Conservation (phyloP, 2,113 vertebrate species). For the Myodes glareolus region DNA sequence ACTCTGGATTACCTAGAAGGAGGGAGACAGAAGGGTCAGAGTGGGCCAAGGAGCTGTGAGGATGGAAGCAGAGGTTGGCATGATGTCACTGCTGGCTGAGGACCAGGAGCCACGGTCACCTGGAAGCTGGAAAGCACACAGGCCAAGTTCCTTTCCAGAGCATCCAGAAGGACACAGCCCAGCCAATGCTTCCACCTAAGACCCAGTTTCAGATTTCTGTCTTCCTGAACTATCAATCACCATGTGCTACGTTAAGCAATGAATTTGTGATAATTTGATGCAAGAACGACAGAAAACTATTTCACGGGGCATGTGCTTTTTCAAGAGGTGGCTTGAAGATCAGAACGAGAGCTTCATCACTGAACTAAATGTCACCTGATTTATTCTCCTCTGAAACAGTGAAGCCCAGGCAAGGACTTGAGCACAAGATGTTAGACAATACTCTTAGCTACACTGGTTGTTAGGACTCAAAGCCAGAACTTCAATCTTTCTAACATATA, state of each 20-base stretch:
- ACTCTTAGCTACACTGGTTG: background rate
- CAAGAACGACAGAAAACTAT: background rate
- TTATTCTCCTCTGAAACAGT: constrained; percentile 41
- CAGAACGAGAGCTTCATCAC: background rate
- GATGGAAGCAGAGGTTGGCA: background rate
- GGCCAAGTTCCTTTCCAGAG: background rate
- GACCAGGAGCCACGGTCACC: background rate
- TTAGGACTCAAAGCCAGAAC: background rate
- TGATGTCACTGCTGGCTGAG: background rate
- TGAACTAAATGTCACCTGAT: constrained; percentile 25
- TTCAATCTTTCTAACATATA: background rate
- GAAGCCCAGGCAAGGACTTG: background rate
- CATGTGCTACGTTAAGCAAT: background rate
- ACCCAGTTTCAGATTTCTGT: background rate
- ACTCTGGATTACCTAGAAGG: background rate
- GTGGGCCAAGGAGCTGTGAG: background rate
- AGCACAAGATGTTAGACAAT: background rate
- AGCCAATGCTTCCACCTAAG: background rate
- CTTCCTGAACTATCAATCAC: background rate
- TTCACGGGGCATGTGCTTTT: background rate
- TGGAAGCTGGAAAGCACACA: background rate
- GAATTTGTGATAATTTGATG: background rate
- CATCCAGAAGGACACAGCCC: background rate
- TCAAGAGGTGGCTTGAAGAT: background rate
- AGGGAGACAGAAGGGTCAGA: background rate